Evolutionary conservation across 92 coral and sea anemone species (phyloP), one percentile per base, ranked within the genome.

Genomic region (Epizoanthus fatuus): DNA sequence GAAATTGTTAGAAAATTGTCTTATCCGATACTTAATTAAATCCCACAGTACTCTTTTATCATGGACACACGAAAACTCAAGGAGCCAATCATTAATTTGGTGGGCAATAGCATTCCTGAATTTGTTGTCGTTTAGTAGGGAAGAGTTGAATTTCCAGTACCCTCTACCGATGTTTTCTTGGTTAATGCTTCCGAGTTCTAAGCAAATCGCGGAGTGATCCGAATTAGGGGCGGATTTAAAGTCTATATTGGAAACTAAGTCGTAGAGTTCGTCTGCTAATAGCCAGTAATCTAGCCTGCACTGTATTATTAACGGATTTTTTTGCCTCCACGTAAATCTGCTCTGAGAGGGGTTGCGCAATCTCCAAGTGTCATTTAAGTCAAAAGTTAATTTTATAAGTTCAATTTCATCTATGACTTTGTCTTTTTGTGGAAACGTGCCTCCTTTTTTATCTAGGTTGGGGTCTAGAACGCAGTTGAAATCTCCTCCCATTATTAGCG

Each of bases 121-220:
- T 47, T 72, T 59, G 15, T 84, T 45, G 35, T 84, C 88, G 51
- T 60, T 57, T 69, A 84, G 78, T 20, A 84, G 66, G 37, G 74
- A 38, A 16, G 63, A 72, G 19, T 74, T 84, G 71, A 84, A 73
- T 74, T 84, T 84, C 88, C 88, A 84, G 66, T 45, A 74, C 7
- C 74, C 88, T 17, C 63, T 68, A 44, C 83, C 83, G 19, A 40
- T 72, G 49, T 39, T 62, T 77, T 84, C 75, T 42, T 74, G 37
- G 19, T 53, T 65, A 14, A 74, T 55, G 32, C 71, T 52, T 45
- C 67, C 79, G 74, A 74, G 20, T 53, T 84, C 67, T 56, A 84
- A 35, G 7, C 13, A 84, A 54, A 84, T 74, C 53, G 88, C 88
- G 40, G 74, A 74, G 74, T 84, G 83, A 75, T 74, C 88, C 57